These are phyloP conservation scores for Meganola albula DNA, from an alignment of 2,888 invertebrate species.

Conservation along the genomic window DNA sequence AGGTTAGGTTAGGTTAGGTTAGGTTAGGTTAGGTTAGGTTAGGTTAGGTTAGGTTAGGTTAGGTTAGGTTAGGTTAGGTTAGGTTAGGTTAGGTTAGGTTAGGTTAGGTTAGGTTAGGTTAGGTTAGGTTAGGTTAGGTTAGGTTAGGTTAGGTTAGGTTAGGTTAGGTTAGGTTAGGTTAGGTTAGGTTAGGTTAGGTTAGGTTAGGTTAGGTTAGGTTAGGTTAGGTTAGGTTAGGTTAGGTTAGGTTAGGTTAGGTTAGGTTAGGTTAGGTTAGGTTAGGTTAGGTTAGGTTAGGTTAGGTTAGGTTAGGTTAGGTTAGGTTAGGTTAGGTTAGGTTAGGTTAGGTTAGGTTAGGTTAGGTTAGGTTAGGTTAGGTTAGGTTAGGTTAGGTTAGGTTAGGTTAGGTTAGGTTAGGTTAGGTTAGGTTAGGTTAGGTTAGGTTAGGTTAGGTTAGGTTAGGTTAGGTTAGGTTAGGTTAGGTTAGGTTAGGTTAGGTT, in stretches of 20 bases:
- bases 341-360: conserved; percentile 7
- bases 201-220: conserved; percentile 9
- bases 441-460: conserved; percentile 6
- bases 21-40: no score
- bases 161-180: no score
- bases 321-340: conserved; percentile 7
- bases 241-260: conserved; percentile 10
- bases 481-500: conserved; percentile 13
- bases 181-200: conserved; percentile 2
- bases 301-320: conserved; percentile 6
- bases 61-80: no score
- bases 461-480: conserved; percentile 11
- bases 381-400: conserved; percentile 7
- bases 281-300: conserved; percentile 10
- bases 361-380: conserved; percentile 7
- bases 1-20: no score
- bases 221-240: conserved; percentile 9
- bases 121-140: no score
- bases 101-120: no score
- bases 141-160: no score
- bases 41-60: no score
- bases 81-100: no score
- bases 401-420: conserved; percentile 7
- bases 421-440: conserved; percentile 7
- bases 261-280: conserved; percentile 11